Conservation (phyloP, 2,888 invertebrate species). For the Pterostichus madidus region DNA sequence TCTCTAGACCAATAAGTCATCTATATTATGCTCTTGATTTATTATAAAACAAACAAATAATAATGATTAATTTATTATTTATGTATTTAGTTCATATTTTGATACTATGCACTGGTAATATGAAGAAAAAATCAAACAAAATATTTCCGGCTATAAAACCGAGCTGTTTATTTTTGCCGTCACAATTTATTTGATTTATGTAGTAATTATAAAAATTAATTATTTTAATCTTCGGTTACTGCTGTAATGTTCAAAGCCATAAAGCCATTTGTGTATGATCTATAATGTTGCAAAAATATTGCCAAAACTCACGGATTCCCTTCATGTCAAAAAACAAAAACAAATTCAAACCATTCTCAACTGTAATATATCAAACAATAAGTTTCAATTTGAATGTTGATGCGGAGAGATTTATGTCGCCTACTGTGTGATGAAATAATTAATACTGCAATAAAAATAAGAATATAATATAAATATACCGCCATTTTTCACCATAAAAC, state of each 20-base stretch:
- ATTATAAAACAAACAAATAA: neutral
- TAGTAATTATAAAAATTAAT: conserved; percentile 64
- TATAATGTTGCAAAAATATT: conserved; percentile 52
- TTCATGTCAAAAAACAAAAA: conserved; percentile 21
- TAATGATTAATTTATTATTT: neutral
- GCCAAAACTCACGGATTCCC: conserved; percentile 52
- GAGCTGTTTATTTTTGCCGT: conserved; percentile 39
- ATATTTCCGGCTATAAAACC: conserved; percentile 14
- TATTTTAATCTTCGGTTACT: conserved; percentile 56
- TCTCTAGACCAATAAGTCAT: too few species aligned
- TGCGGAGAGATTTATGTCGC: conserved; percentile 15
- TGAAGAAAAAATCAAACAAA: conserved; percentile 16
- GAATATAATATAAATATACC: conserved; percentile 17
- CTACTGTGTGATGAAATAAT: conserved; percentile 47
- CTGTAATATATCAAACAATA: conserved; percentile 6
- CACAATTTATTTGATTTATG: conserved; percentile 50
- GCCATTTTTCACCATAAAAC: conserved; percentile 27
- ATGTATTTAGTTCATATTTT: neutral
- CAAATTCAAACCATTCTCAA: neutral
- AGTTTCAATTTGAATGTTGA: conserved; percentile 38
- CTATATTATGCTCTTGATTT: too few species aligned
- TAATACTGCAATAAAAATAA: conserved; percentile 21
- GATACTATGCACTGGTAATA: neutral
- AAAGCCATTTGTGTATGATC: conserved; percentile 13
- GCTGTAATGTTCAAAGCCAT: conserved; percentile 16